Conservation (phyloP, 2,797 vertebrate genomes). For the Helostoma temminkii region DNA sequence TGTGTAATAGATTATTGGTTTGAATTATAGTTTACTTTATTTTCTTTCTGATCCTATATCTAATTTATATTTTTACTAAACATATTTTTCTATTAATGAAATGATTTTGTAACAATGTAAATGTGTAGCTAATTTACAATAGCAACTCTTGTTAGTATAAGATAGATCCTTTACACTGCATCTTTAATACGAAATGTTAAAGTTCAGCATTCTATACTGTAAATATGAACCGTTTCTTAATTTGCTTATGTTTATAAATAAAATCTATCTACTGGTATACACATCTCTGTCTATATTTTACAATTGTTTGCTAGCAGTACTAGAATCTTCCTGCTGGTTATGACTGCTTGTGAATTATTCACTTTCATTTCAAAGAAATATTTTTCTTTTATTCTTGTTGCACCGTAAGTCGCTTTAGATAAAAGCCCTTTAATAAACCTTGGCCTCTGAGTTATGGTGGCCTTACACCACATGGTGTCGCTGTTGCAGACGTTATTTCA, state of each 20-base stretch:
- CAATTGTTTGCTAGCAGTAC: neutral
- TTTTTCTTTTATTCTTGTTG: neutral
- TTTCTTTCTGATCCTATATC: constrained; percentile 35
- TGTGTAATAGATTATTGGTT: constrained; percentile 18
- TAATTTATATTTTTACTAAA: constrained; percentile 67
- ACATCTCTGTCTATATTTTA: neutral
- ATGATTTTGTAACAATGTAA: constrained; percentile 40
- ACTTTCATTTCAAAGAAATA: no score
- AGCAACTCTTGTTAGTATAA: constrained; percentile 34
- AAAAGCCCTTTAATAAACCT: no score
- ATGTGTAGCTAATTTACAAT: constrained; percentile 35
- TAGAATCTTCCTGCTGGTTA: neutral
- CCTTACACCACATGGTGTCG: constrained; percentile 36
- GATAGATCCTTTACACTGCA: constrained; percentile 11
- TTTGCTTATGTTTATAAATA: constrained; percentile 72
- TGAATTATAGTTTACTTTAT: constrained; percentile 35
- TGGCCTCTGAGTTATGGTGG: accelerated
- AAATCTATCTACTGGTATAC: constrained; percentile 23
- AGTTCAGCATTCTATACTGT: constrained; percentile 54
- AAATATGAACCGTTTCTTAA: constrained; percentile 69
- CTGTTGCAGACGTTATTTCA: constrained; percentile 4
- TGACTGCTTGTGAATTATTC: no score
- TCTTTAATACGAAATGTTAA: constrained; percentile 29
- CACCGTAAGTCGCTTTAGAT: no score
- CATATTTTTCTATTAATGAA: constrained; percentile 55